Evolutionary conservation across 2,888 invertebrate genomes (phyloP).

Genomic region (Agriopis leucophaearia): DNA sequence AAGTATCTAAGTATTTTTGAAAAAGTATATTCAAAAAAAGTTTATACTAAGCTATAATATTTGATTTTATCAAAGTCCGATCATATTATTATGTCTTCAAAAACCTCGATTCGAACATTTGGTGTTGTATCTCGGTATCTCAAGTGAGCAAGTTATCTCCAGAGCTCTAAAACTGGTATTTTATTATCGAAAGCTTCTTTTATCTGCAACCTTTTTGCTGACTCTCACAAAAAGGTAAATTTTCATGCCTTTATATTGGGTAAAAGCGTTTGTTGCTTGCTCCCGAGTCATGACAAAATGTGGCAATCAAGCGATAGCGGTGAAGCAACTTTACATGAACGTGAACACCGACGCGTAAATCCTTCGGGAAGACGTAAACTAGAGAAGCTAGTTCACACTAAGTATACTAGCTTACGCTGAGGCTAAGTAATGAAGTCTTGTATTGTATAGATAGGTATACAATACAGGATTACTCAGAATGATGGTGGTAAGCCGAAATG

Average conservation of each 20-base stretch:
- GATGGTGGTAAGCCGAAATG: neutral
- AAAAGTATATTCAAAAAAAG: too few relatives aligned
- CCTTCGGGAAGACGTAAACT: slow-evolving; percentile 9
- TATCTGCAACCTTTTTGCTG: slow-evolving; percentile 33
- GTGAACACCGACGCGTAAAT: slow-evolving; percentile 12
- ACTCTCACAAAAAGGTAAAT: slow-evolving; percentile 27
- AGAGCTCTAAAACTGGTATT: slow-evolving; percentile 29
- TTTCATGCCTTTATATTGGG: slow-evolving; percentile 21
- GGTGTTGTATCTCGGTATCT: slow-evolving; percentile 11
- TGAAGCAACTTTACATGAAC: slow-evolving; percentile 14
- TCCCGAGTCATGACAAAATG: slow-evolving; percentile 18
- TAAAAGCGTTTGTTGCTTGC: neutral
- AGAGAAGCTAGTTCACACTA: neutral
- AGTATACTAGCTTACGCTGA: neutral
- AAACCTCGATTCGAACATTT: slow-evolving; percentile 17
- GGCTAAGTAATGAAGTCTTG: neutral
- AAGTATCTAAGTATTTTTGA: too few relatives aligned
- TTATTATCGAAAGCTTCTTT: slow-evolving; percentile 27
- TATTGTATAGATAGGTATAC: too few relatives aligned
- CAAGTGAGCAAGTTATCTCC: slow-evolving; percentile 29
- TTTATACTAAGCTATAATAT: too few relatives aligned
- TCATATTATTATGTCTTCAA: slow-evolving; percentile 20
- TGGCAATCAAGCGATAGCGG: slow-evolving; percentile 19
- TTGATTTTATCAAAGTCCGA: neutral
- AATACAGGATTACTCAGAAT: neutral